Base-by-base conservation (phyloP, 2,113 vertebrate genomes). In the Corythoichthys haematopterus region DNA sequence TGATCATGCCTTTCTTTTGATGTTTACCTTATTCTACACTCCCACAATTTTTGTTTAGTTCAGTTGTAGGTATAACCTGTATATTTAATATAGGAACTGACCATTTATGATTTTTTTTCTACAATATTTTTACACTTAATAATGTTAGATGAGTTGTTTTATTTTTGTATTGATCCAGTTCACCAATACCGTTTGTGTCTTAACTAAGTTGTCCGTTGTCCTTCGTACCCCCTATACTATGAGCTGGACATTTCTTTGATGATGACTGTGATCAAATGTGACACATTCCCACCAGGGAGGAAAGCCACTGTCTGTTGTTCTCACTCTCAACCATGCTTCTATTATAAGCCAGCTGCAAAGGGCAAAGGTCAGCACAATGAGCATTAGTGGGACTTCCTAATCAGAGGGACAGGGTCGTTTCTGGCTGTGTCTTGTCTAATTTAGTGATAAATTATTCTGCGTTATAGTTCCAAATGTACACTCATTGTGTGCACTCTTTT, bases 261-360 rank as follows among this genome's bases (percentile, higher is more conserved):
- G 45, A 80, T 82, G 84, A 84, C 56, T 69, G 51, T 80, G 83
- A 88, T 88, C 70, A 82, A 40, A 79, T 71, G 76, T 78, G 88
- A 85, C 65, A 62, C 82, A 69, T 87, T 85, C 77, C 71, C 84
- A 82, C 83, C 79, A 83, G 84, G 84, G 79, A 84, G 78, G 70
- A 80, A 76, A 76, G 70, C 81, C 78, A 64, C 70, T 87, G 76
- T 76, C 80, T 82, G 80, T 83, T 83, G 75, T 72, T 79, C 69
- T 61, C 66, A 11, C 74, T 78, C 79, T 70, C 58, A 53, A 71
- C 66, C 60, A 40, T 74, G 71, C 65, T 73, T 82, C 70, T 81
- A 84, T 90, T 85, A 84, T 82, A 66, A 85, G 76, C 80, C 86
- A 83, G 83, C 80, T 85, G 81, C 74, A 78, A 33, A 75, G 89